These are phyloP conservation scores for Xyliphius kryptos DNA, from an alignment of 2,113 vertebrate species.

Conservation along the genomic window DNA sequence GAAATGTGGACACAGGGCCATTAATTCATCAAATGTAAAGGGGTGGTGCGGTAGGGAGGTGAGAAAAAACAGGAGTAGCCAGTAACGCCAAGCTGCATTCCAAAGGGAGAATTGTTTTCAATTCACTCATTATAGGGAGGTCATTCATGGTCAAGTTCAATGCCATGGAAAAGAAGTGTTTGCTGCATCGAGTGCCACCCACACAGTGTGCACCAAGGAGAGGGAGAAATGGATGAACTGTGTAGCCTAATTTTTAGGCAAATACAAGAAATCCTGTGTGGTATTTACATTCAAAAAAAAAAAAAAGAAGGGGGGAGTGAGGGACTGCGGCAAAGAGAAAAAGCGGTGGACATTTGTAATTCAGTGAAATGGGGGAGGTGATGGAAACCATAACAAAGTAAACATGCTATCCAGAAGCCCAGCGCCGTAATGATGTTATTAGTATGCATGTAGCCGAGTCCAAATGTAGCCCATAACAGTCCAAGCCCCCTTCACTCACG, in stretches of 20 bases:
- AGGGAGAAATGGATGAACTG: slow-evolving; percentile 81
- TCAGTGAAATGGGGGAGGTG: slow-evolving; percentile 70
- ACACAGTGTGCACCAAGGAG: slow-evolving; percentile 75
- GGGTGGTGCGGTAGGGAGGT: slow-evolving; percentile 31
- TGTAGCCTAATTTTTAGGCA: slow-evolving; percentile 86
- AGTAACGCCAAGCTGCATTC: slow-evolving; percentile 89
- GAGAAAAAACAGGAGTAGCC: slow-evolving; percentile 63
- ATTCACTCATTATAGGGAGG: slow-evolving; percentile 97
- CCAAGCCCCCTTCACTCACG: slow-evolving; percentile 56
- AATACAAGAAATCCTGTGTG: slow-evolving; percentile 84
- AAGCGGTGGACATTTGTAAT: slow-evolving; percentile 78
- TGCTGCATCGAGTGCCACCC: slow-evolving; percentile 79
- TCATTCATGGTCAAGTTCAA: slow-evolving; percentile 95
- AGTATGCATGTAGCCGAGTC: slow-evolving; percentile 88
- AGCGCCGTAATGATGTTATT: slow-evolving; percentile 87
- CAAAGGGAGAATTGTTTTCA: slow-evolving; percentile 99
- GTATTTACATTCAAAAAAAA: slow-evolving; percentile 81
- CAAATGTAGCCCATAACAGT: slow-evolving; percentile 86
- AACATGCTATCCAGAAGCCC: slow-evolving; percentile 80
- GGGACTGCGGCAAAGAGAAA: slow-evolving; percentile 24
- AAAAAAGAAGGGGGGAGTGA: slow-evolving; percentile 6
- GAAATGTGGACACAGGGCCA: slow-evolving; percentile 71
- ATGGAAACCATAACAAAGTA: slow-evolving; percentile 84
- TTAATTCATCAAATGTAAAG: slow-evolving; percentile 82
- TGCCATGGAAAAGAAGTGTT: slow-evolving; percentile 88